phyloP scores from a whole-genome alignment of 2,113 vertebrate species.

The Cyphomyrus discorhynchus region DNA sequence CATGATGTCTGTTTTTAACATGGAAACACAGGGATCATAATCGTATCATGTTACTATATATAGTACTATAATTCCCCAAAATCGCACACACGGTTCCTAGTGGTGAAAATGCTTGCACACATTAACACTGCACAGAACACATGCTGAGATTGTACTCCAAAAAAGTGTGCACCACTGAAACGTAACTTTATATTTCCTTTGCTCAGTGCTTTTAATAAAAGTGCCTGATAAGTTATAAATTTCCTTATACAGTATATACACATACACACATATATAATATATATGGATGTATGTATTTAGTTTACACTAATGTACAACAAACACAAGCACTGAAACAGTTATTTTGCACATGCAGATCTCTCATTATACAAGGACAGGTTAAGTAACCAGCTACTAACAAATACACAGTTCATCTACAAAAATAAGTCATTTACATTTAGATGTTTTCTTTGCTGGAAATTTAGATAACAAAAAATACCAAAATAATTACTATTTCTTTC shows the following conservation, averaged over 20 bases:
- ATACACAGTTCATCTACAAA: slow-evolving; percentile 2
- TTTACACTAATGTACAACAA: not conserved
- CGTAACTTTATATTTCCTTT: not conserved
- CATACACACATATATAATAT: not conserved
- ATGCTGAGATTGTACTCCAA: not conserved
- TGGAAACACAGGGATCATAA: not conserved
- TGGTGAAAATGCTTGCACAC: not conserved
- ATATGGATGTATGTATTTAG: not conserved
- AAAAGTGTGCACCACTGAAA: not conserved
- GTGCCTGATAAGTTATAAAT: not conserved
- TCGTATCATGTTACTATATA: not conserved
- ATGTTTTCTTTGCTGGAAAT: not conserved
- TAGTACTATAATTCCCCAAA: not conserved
- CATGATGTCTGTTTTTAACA: not conserved
- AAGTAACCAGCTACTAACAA: not conserved
- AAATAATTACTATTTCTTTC: slow-evolving; percentile 1
- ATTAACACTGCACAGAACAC: not conserved
- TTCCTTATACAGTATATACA: slow-evolving; percentile 5
- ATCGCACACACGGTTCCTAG: not conserved
- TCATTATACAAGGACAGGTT: not conserved
- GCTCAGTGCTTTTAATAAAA: not conserved
- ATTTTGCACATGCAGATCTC: not conserved
- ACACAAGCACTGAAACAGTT: not conserved
- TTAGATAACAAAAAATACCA: slow-evolving; percentile 1
- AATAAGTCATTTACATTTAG: slow-evolving; percentile 5